Percentiles rank a stretch among this genome's conserved stretches.
These are phyloP conservation scores for Drosophila ironensis DNA, from an alignment of 1,140 invertebrate species.

Conservation along the genomic window DNA sequence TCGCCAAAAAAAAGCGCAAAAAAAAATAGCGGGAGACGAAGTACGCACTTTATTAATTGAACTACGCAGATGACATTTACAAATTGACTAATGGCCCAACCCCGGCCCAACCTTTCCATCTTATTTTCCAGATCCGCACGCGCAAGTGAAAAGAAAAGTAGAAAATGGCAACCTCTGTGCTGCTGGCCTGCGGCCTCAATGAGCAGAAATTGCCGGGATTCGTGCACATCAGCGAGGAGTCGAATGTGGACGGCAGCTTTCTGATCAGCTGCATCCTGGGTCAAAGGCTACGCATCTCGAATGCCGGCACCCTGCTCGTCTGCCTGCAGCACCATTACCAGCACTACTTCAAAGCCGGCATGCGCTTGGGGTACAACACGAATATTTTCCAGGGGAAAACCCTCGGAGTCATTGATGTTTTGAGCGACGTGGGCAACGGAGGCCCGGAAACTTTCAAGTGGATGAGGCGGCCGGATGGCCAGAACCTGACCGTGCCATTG, in stretches of 20 bases:
- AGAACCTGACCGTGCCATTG: conserved; percentile 53
- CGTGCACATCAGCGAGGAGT: conserved; percentile 86
- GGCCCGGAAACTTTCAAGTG: conserved; percentile 60
- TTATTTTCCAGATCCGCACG: conserved; percentile 21
- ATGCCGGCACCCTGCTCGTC: conserved; percentile 84
- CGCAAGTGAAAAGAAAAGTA: conserved; percentile 60
- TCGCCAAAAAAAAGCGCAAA: conserved; percentile 5
- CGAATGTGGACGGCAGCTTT: conserved; percentile 87
- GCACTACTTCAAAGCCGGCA: conserved; percentile 88
- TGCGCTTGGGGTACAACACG: conserved; percentile 88
- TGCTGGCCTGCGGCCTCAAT: conserved; percentile 85
- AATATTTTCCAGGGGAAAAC: conserved; percentile 83
- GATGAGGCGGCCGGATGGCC: conserved; percentile 54
- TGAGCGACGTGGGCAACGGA: conserved; percentile 82
- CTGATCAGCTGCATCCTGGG: conserved; percentile 85
- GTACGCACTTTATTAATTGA: conserved; percentile 64
- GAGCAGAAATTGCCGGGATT: conserved; percentile 83
- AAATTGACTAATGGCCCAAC: conserved; percentile 44
- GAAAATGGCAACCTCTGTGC: conserved; percentile 84
- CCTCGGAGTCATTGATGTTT: conserved; percentile 84
- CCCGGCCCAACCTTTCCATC: neutral
- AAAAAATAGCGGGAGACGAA: too few relatives aligned
- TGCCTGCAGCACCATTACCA: conserved; percentile 87
- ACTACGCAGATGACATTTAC: conserved; percentile 60
- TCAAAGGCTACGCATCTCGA: conserved; percentile 84